A percentile compares a stretch with the other conserved stretches of the same genome.
phyloP scores from a whole-genome alignment of 1,140 invertebrate species.

The Pantala flavescens region DNA sequence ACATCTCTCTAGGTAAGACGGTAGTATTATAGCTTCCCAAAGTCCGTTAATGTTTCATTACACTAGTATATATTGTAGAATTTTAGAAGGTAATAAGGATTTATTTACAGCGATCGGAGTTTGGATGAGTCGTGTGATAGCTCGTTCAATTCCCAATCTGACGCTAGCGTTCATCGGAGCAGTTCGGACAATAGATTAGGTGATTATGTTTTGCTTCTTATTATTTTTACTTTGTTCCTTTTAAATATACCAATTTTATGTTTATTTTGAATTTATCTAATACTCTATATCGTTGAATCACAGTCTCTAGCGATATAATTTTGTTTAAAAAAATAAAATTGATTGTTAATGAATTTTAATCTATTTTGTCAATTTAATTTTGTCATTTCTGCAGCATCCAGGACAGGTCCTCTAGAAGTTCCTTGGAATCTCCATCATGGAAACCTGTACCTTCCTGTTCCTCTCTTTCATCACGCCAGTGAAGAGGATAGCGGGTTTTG shows the following conservation, averaged over 20 bases:
- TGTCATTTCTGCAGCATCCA: constrained; percentile 7
- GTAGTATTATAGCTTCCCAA: no score
- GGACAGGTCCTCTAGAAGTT: constrained; percentile 21
- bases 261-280: no score
- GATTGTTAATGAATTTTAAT: no score
- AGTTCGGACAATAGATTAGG: constrained; percentile 23
- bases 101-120: constrained; percentile 27
- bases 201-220: constrained; percentile 22
- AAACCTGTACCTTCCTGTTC: constrained; percentile 11
- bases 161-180: constrained; percentile 16
- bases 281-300: no score
- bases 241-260: no score
- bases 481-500: constrained; percentile 27
- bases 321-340: no score
- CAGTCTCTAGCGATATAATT: no score
- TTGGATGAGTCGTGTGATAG: constrained; percentile 29
- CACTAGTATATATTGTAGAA: no score
- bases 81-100: no score
- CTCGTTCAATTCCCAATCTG: constrained; percentile 29
- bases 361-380: not conserved
- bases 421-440: constrained; percentile 13
- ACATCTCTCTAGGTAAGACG: not conserved
- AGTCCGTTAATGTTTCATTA: no score
- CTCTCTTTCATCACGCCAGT: constrained; percentile 15
- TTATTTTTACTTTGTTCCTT: constrained; percentile 17